Evolutionary conservation across 2,888 invertebrate genomes (phyloP).

Genomic region (Stictocephala bisonia): DNA sequence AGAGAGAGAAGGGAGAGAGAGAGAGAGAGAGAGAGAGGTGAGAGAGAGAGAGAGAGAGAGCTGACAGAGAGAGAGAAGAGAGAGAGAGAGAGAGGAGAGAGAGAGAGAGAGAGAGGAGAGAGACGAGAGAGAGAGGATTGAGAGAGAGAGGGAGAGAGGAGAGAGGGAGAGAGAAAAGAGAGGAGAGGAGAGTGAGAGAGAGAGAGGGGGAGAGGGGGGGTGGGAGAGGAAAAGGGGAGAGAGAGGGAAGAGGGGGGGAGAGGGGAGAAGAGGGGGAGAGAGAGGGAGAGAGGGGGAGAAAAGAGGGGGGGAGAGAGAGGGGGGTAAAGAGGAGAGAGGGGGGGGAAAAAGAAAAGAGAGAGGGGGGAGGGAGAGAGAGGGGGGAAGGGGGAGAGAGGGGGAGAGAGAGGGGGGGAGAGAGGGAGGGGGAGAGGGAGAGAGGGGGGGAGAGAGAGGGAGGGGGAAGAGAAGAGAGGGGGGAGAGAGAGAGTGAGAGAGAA

Average conservation of each 20-base stretch:
- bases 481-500: background rate
- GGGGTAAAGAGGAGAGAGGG: too few species aligned
- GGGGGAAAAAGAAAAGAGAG: too few species aligned
- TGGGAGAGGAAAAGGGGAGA: too few species aligned
- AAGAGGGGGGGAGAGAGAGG: too few species aligned
- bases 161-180: background rate
- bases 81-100: constrained; percentile 5
- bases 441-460: background rate
- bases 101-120: too few species aligned
- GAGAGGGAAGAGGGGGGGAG: background rate
- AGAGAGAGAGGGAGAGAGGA: too few species aligned
- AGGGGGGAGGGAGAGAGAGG: background rate
- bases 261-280: too few species aligned
- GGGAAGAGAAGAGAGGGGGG: background rate
- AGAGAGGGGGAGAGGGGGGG: too few species aligned
- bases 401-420: background rate
- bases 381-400: background rate
- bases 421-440: background rate
- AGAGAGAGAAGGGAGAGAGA: constrained; percentile 8
- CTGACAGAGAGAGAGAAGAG: too few species aligned
- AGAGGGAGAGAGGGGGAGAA: too few species aligned
- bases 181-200: background rate
- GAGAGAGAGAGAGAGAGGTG: background rate
- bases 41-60: background rate
- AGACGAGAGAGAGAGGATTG: background rate